These are phyloP conservation scores for Morbakka virulenta DNA, from an alignment of 30 jellyfish, hydroid and myxozoan species.

Conservation along the genomic window DNA sequence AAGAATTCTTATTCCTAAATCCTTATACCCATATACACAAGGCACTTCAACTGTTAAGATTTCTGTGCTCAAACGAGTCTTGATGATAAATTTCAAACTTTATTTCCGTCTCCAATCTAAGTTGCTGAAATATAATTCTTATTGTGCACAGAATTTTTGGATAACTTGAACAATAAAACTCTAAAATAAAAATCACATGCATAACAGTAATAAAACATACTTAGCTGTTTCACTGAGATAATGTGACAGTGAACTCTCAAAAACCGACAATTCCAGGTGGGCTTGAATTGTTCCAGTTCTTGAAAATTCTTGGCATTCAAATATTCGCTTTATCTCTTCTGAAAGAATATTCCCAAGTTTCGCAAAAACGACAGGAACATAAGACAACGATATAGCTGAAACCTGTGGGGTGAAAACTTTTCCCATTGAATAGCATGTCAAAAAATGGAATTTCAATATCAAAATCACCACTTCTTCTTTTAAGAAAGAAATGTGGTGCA, in stretches of 20 bases:
- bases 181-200: too few species aligned
- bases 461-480: too few species aligned
- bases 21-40: too few species aligned
- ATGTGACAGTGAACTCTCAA: constrained; percentile 43
- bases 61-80: too few species aligned
- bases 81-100: too few species aligned
- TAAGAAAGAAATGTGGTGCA: too few species aligned
- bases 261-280: constrained; percentile 59
- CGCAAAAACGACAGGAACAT: constrained; percentile 51
- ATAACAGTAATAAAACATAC: too few species aligned
- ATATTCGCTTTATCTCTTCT: constrained; percentile 70
- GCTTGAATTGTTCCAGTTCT: constrained; percentile 79
- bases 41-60: too few species aligned
- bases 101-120: too few species aligned
- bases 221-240: constrained; percentile 53
- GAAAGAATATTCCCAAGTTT: constrained; percentile 58
- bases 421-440: background rate
- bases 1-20: too few species aligned
- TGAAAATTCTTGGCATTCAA: constrained; percentile 73
- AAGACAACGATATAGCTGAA: constrained; percentile 66
- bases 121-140: background rate
- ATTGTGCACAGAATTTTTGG: background rate
- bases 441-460: background rate
- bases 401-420: constrained; percentile 39
- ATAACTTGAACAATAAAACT: background rate